Evolutionary conservation across 2,113 vertebrate species (phyloP), one percentile per base, ranked within the genome.

Genomic region (Urocynchramus pylzowi): DNA sequence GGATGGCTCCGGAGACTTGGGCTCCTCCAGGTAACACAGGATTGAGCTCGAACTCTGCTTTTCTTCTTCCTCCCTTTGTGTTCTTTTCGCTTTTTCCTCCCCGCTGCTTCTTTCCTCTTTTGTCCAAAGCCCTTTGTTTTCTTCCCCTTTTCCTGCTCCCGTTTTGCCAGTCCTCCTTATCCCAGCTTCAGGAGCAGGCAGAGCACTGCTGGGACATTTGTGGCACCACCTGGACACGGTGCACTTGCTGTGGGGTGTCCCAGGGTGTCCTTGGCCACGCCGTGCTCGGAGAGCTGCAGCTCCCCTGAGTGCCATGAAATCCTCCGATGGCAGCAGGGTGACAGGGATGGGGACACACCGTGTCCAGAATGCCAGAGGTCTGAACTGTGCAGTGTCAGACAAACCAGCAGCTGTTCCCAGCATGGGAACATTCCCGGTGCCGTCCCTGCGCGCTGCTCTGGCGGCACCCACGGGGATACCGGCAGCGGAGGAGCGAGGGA

Each of bases 1-100:
- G 7, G 41, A 78, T 0, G 6, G 42, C 61, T 81, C 77, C 0
- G 0, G 59, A 89, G 79, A 77, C 67, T n/a, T 10, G 1, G 21
- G 17, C 67, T 87, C 28, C 57, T 86, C 69, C 70, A 89, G 85
- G 74, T 93, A 71, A 84, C 0, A 0, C 19, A 2, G 39, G 28
- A 37, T 27, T 24, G 4, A 80, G 45, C 57, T 79, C 10, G 1
- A 59, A 71, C 61, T 80, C 77, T 4, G 69, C 69, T 91, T 75
- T 82, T 67, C 65, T 87, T 63, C 68, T 67, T 52, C 47, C 35
- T 44, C 57, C 49, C 37, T 91, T 87, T 60, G 33, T 52, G 33
- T 64, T 83, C 21, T 35, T 69, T 54, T 37, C 0, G 0, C 35
- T 84, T 84, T 60, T 70, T 33, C 19, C 16, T 47, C 27, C 22